Base-by-base conservation (phyloP, 2,113 vertebrate species). In the Xiphorhynchus elegans region DNA sequence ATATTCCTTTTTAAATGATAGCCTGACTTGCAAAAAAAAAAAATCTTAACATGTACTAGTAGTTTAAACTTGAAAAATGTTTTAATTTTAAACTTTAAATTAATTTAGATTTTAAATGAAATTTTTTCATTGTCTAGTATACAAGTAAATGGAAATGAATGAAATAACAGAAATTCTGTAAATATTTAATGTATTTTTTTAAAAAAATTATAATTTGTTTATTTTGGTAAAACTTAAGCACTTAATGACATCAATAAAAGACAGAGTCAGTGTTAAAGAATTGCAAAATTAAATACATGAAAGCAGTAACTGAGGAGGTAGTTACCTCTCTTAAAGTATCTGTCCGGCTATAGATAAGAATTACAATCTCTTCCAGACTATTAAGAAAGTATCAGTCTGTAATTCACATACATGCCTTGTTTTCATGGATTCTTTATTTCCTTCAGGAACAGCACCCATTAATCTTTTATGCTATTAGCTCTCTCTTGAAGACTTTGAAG, bases 401-500 rank as follows among this genome's bases (percentile, higher is more conserved):
- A 55, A 39, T 89, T 87, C n/a, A 69, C 8, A 53, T 39, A 25
- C 35, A 79, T 3, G 9, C 13, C 23, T 87, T 85, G 7, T 15
- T 89, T 91, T 73, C 11, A 17, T 33, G 8, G 26, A 72, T 72
- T 92, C 19, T 50, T 87, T 56, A 70, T 83, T 84, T 79, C 78
- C 59, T 94, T 70, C 35, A 91, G 75, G 33, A 94, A 60, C 24
- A 88, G 24, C 8, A 42, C 3, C 25, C 58, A 87, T 93, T 80
- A 83, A 90, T 88, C 75, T 94, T 77, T 24, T 50, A 25, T 47
- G 29, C 31, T 39, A 80, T 88, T 85, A 83, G 50, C 13, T 83
- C 49, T 80, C 23, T 90, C 35, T 83, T 79, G 66, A 91, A 90
- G 59, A 83, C 87, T 95, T 91, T 95, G 84, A 95, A 91, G 79